phyloP scores from a whole-genome alignment of 1,140 invertebrate species.

The Chrysoperla carnea region DNA sequence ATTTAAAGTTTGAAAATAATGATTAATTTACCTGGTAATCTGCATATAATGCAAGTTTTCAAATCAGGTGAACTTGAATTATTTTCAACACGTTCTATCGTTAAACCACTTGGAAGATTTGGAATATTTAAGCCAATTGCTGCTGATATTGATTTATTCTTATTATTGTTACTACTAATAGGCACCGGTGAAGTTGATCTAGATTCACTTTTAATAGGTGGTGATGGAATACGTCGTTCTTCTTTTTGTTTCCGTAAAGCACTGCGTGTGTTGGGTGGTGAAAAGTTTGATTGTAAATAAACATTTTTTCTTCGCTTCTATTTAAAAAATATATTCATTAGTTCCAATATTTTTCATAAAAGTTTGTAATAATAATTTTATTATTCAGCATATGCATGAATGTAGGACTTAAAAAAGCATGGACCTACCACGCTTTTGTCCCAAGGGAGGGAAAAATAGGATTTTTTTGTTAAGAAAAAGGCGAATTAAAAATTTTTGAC shows the following conservation, averaged over 20 bases:
- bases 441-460: no score
- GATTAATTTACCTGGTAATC: slow-evolving; percentile 28
- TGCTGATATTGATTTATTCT: slow-evolving; percentile 14
- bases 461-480: no score
- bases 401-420: no score
- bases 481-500: no score
- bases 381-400: no score
- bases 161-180: no score
- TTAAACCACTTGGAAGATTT: slow-evolving; percentile 17
- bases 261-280: slow-evolving; percentile 30
- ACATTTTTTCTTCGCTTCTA: slow-evolving; percentile 27
- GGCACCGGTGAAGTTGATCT: slow-evolving; percentile 3
- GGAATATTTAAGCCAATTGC: slow-evolving; percentile 14
- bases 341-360: no score
- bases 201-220: slow-evolving; percentile 2
- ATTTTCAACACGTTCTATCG: slow-evolving; percentile 20
- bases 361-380: no score
- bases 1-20: no score
- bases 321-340: slow-evolving; percentile 12
- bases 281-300: slow-evolving; percentile 24
- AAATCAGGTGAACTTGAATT: slow-evolving; percentile 23
- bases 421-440: no score
- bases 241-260: slow-evolving; percentile 18
- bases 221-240: slow-evolving; percentile 12
- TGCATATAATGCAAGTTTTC: slow-evolving; percentile 26